Base-by-base conservation (phyloP, 35 echinoderm and acorn worm species). In the Acanthaster planci region DNA sequence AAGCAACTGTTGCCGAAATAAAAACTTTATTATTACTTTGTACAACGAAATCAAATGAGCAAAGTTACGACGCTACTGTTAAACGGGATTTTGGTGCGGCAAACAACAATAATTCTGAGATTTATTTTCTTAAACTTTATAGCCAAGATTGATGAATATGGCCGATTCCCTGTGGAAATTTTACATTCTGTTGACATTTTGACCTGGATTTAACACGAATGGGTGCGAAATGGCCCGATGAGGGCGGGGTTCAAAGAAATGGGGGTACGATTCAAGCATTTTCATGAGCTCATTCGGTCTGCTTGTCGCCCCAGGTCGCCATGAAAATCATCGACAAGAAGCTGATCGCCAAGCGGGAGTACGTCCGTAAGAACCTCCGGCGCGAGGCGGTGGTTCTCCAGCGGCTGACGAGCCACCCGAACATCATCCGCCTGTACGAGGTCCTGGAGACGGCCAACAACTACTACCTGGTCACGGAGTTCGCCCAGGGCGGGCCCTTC, bases 401-500 rank as follows among this genome's bases (percentile, higher is more conserved):
- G 37, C 89, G 86, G 67, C 87, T 97, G 39, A 47, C 42, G 4
- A 64, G 84, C 7, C 94, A 97, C 52, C 67, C 84, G 22, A 90
- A 97, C 51, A 97, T 97, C n/a, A 55, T 81, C 17, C 89, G 83
- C 36, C 80, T 97, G 3, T 90, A 89, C 30, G 94, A 97, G 85
- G 81, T 97, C 0, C 57, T 97, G 80, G 94, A 97, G 51, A 97
- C 94, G 51, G 35, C 77, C 21, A 93, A 90, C 37, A 97, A 97
- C 80, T 97, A 97, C 87, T 97, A 97, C 80, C 79, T 97, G 23
- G 90, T 97, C 2, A 89, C 90, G 90, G 94, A 97, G 64, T 85
- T 89, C 38, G 94, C 91, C 16, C 87, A 97, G 40, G 94, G 94
- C 23, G 93, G 93, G n/a, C 84, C 37, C 39, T 97, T 97, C 81